Evolutionary conservation across 2,888 invertebrate genomes (phyloP), one percentile per base, ranked within the genome.

Genomic region (Archaeoteleia sp.): DNA sequence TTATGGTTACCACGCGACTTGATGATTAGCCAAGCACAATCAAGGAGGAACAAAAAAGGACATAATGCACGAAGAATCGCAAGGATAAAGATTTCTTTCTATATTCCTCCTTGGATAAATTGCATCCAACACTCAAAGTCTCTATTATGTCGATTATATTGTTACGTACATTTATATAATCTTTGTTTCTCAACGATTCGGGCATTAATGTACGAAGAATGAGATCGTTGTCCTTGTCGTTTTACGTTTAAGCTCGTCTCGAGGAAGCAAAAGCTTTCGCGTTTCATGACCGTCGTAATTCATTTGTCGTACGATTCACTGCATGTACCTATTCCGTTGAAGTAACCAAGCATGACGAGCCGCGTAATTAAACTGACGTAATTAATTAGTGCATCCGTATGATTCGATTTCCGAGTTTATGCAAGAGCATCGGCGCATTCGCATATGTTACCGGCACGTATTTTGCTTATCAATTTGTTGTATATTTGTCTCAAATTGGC

Each of bases 321-420:
- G 70, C 66, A 63, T 67, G 63, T 14, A 57, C 42, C 37, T 45
- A 63, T 63, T 53, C 37, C 53, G 51, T 43, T 30, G 48, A 17
- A 55, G 55, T 55, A 55, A 60, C 57, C 65, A 39, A 57, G 69
- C 67, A 70, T 67, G 67, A 70, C 60, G 58, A 62, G 55, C 61
- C 34, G 66, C 58, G 60, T 67, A 70, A 70, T 60, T 51, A 60
- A 65, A 67, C 57, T 70, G 58, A 67, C 55, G 67, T 70, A 54
- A 67, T 67, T 67, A 70, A 67, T 70, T 70, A 70, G 58, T 70
- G 65, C 58, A 65, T 61, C 45, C 51, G 65, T 61, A 67, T 61
- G 61, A 67, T 65, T 65, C 53, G 46, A 70, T 55, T 70, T 65
- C 43, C 62, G 43, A 58, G 58, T 67, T 62, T 54, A 63, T 68